These are phyloP conservation scores for Lycodopsis pacificus DNA, from an alignment of 2,797 vertebrate species.

Conservation along the genomic window DNA sequence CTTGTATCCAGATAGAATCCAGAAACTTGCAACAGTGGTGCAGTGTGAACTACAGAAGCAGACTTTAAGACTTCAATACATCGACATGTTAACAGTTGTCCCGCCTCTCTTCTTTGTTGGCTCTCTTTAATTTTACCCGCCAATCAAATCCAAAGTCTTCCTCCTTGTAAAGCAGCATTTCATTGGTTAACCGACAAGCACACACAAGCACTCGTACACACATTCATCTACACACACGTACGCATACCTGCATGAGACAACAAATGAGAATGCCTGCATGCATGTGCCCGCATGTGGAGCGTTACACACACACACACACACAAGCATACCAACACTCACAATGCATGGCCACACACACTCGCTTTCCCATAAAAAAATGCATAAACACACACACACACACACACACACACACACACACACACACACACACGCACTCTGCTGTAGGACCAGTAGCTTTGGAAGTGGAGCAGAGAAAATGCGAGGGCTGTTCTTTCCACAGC, in stretches of 20 bases:
- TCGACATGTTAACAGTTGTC: no score
- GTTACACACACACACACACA: background rate
- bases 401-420: constrained; percentile 22
- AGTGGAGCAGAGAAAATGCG: constrained; percentile 54
- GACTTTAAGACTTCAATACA: no score
- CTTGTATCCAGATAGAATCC: no score
- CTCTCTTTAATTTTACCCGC: background rate
- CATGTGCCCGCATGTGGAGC: constrained; percentile 21
- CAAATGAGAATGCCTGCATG: background rate
- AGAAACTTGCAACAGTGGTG: no score
- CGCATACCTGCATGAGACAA: background rate
- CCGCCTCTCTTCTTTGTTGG: no score
- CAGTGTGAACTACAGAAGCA: no score
- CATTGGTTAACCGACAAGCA: background rate
- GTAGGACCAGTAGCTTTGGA: constrained; percentile 30
- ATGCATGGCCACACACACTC: constrained; percentile 12
- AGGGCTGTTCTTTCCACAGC: constrained; percentile 38
- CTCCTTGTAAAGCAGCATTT: background rate
- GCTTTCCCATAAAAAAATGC: background rate
- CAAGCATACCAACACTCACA: background rate
- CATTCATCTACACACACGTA: constrained; percentile 6
- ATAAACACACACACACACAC: background rate
- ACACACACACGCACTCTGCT: background rate
- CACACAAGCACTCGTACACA: background rate
- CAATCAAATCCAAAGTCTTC: background rate